These are phyloP conservation scores for Heliconius charithonia DNA, from an alignment of 2,888 invertebrate genomes.

Conservation along the genomic window DNA sequence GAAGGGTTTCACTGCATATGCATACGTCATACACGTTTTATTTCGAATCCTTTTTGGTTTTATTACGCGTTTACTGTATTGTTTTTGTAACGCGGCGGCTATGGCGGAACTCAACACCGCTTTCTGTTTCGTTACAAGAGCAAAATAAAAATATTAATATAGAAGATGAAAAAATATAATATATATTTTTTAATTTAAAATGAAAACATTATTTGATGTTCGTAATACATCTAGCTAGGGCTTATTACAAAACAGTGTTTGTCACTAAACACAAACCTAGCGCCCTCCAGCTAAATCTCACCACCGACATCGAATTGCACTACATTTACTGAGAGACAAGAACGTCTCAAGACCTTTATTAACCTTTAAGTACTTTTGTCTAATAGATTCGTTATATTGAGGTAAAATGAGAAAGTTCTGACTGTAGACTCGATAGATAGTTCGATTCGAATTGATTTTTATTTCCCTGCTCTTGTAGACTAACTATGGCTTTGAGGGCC, in stretches of 20 bases:
- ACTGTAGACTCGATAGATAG: neutral
- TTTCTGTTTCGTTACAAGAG: too few species aligned
- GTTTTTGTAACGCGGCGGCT: too few species aligned
- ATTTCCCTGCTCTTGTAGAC: too few species aligned
- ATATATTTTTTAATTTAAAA: neutral
- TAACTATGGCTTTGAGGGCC: too few species aligned
- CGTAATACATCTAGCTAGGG: neutral
- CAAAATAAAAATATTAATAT: too few species aligned
- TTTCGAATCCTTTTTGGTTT: too few species aligned
- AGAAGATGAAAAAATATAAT: neutral
- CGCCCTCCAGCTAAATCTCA: constrained; percentile 8
- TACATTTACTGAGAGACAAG: neutral
- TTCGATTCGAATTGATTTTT: too few species aligned
- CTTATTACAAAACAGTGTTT: neutral
- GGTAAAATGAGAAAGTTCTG: neutral
- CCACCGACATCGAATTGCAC: constrained; percentile 26
- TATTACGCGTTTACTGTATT: too few species aligned
- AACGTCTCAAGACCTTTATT: constrained; percentile 1
- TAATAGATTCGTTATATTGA: neutral
- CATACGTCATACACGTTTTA: too few species aligned
- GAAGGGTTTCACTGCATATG: too few species aligned
- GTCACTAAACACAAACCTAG: neutral
- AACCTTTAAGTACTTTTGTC: neutral
- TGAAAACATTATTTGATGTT: neutral
- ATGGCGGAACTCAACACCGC: too few species aligned